Base-by-base conservation (phyloP, 1,140 invertebrate genomes). In the Oncopodura yosiiana region DNA sequence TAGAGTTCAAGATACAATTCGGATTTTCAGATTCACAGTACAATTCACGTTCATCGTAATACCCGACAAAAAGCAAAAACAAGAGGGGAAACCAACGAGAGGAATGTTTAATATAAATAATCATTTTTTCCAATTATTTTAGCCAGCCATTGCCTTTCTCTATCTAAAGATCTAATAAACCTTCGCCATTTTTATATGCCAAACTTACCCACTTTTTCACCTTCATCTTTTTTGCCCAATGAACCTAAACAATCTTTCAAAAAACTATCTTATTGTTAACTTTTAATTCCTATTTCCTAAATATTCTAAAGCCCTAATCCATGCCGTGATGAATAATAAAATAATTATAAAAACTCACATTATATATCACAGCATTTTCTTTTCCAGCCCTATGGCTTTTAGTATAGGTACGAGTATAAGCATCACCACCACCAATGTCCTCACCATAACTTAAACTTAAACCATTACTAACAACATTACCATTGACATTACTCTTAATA, bases 81-180 rank as follows among this genome's bases (percentile, higher is more conserved):
- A 51, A 45, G 38, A 51, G 48, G 56, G 56, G 44, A 54, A 57
- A 58, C 56, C 49, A 58, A 52, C 56, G 56, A 58, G 51, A 58
- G 56, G 56, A 58, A 52, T 58, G 30, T 37, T 58, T 42, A 30
- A 41, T 51, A 29, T 37, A 9, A 5, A 16, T 46, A 3, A 14
- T 16, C 27, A 21, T 12, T 21, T 24, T 21, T 14, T 9, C 9
- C 5, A 45, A 45, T 11, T 38, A 38, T 16, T 16, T n/a, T 38
- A 16, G 18, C 36, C 36, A 38, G 12, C 36, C 11, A 38, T n/a
- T 38, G 12, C 5, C 18, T 16, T 38, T 11, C 36, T 16, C 36
- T n/a, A 11, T 34, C 6, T 34, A 34, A 8, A 8, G 30, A 18
- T 9, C 18, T 16, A 39, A 9, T 18, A 5, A 39, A 12, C 16